Evolutionary conservation across 2,113 vertebrate genomes (phyloP), one percentile per base, ranked within the genome.

Genomic region (Falcunculus frontatus): DNA sequence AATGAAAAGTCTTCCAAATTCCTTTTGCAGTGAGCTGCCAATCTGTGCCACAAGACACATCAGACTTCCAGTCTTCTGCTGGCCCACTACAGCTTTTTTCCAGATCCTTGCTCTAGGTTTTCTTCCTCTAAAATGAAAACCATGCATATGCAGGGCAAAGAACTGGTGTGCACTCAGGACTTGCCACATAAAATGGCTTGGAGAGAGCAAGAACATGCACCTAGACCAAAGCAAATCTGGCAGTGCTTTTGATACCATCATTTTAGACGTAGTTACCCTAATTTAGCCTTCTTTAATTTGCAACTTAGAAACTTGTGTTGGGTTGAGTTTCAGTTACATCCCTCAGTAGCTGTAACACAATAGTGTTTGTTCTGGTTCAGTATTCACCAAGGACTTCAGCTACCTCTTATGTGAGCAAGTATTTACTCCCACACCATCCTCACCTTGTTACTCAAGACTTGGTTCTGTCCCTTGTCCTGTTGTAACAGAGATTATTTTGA

Each of bases 81-180:
- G 19, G 21, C 18, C 13, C 15, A 56, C 13, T 13, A 60, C 6
- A 30, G 11, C 1, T 41, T 64, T 78, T 76, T 49, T n/a, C 30
- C 9, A 59, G 21, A 77, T n/a, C n/a, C 23, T 86, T 73, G 33
- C 50, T 62, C 15, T 20, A 44, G 5, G 10, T 37, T 81, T 69
- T 60, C 50, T 57, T 74, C 15, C 12, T n/a, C 30, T 72, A 73
- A 78, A 88, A 72, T 14, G 11, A 57, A 94, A 89, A 18, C 9
- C 60, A 37, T 5, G 1, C 0, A 1, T 22, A 10, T 0, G 1
- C 23, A 37, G 16, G 29, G 22, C 35, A 69, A 77, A 68, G 19
- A 79, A 37, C 12, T 10, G 65, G 19, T 16, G 41, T 22, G 6
- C 21, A 29, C 19, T 37, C 41, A 35, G n/a, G n/a, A 44, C 29